Conservation (phyloP, 2,113 vertebrate species). For the Cochlearius cochlearius region DNA sequence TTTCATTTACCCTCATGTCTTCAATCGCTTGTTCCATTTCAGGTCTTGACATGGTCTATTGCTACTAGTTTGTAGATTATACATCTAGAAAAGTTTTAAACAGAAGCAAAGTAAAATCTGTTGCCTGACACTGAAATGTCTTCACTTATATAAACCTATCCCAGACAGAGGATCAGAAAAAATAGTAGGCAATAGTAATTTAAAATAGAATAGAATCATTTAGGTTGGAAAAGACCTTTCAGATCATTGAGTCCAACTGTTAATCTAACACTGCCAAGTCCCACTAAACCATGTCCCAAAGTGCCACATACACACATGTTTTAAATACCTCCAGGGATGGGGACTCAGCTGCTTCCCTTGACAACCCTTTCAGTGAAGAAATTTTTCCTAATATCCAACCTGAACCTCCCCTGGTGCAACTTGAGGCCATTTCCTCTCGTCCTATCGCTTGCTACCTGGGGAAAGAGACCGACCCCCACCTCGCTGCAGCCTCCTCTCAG, state of each 20-base stretch:
- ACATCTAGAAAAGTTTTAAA: neutral
- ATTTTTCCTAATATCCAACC: no score
- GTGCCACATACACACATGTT: neutral
- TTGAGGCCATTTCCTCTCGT: neutral
- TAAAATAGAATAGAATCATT: neutral
- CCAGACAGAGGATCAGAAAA: neutral
- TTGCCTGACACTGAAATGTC: neutral
- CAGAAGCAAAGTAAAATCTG: neutral
- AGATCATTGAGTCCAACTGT: neutral
- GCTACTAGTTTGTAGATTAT: neutral
- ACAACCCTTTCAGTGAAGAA: neutral
- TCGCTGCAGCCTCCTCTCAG: neutral
- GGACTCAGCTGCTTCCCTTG: neutral
- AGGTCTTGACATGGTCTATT: neutral
- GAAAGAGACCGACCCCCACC: neutral
- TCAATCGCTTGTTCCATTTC: neutral
- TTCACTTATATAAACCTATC: neutral
- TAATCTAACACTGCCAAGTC: neutral
- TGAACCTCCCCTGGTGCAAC: neutral
- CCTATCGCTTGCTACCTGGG: neutral
- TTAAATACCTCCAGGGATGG: neutral
- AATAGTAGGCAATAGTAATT: neutral
- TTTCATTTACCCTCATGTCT: neutral
- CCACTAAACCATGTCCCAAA: neutral
- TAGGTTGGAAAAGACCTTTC: neutral